Conservation (phyloP, 2,797 vertebrate species). For the Trichosurus vulpecula region DNA sequence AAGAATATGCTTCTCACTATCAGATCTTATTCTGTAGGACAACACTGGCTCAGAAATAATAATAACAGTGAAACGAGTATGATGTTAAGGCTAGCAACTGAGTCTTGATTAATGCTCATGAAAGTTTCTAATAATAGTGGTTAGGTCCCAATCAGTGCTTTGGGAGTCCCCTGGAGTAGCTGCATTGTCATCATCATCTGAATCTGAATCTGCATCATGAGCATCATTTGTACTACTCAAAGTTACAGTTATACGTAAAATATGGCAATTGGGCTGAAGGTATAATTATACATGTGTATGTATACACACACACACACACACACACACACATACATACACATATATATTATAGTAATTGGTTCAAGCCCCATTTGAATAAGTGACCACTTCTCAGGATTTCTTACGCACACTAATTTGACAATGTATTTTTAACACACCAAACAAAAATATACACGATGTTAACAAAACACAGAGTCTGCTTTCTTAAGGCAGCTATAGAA, state of each 20-base stretch:
- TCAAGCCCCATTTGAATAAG: not conserved
- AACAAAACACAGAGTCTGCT: not conserved
- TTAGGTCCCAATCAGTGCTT: not conserved
- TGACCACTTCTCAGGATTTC: not conserved
- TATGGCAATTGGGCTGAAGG: not conserved
- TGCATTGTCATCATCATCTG: not conserved
- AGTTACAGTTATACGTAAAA: not conserved
- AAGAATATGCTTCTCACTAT: not conserved
- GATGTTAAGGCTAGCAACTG: not conserved
- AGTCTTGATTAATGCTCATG: not conserved
- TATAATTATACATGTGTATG: not conserved
- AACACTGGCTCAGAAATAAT: not conserved
- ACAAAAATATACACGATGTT: not conserved
- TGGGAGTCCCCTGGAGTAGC: not conserved
- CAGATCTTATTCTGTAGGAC: not conserved
- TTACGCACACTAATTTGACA: not conserved
- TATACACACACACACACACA: too few species aligned
- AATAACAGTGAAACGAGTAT: not conserved
- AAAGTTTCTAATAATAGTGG: not conserved
- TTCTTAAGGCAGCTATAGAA: not conserved
- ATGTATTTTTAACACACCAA: not conserved
- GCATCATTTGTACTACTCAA: not conserved
- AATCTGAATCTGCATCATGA: not conserved
- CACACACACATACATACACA: not conserved
- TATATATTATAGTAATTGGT: not conserved